Evolutionary conservation across 35 echinoderm and acorn worm genomes (phyloP), one percentile per base, ranked within the genome.

Genomic region (Ophiothrix spiculata): DNA sequence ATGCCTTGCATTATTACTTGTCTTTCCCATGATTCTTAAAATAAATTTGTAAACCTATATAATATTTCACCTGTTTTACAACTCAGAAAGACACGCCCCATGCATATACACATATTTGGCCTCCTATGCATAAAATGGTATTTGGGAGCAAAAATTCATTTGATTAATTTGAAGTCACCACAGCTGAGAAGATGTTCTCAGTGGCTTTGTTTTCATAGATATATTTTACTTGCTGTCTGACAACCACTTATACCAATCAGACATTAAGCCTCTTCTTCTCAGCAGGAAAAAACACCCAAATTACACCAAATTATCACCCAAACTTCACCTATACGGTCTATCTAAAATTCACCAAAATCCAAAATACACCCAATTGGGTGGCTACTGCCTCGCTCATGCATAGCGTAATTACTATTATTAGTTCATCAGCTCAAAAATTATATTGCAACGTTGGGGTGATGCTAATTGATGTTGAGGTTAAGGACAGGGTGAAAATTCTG

Each of bases 21-120:
- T 19, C 19, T 49, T 49, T 49, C 42, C 42, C 42, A 49, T 49
- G 42, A 10, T 19, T 49, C 60, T 69, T 25, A 69, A 69, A 69
- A 69, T 69, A 69, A 69, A 15, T 25, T 69, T 1, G 8, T 69
- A 69, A 6, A 69, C 8, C 8, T 28, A n/a, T n/a, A n/a, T n/a
- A n/a, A n/a, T n/a, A 69, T 69, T 28, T 69, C 60, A 69, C 60
- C 60, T 69, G 60, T 69, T 69, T 69, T 69, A 15, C 60, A 15
- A 15, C 60, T 69, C 60, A 69, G 16, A 4, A 25, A 15, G 3
- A 69, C 25, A 15, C 25, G 25, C 25, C 8, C 60, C 25, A n/a
- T 69, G 60, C 25, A 69, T n/a, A n/a, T n/a, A n/a, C n/a, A n/a
- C n/a, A 69, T n/a, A 69, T 69, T 12, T 69, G 21, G 17, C 25